Evolutionary conservation across 23 tunicate species (phyloP).

Genomic region (Styela clava): DNA sequence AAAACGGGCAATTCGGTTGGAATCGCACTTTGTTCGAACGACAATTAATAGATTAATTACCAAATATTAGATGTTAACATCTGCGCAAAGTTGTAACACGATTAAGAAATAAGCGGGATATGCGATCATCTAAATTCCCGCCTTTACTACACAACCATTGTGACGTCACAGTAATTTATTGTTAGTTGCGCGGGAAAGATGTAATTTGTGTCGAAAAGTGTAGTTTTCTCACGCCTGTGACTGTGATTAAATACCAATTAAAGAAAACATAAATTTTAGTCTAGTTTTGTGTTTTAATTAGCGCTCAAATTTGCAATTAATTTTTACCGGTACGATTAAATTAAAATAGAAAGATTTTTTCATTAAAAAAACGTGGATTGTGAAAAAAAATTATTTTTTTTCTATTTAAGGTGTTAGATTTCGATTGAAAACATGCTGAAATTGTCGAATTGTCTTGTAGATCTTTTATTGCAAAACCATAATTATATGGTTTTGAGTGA

Average conservation of each 20-base stretch:
- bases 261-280: background rate
- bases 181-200: background rate
- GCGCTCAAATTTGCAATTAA: background rate
- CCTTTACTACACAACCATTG: background rate
- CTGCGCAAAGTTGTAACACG: background rate
- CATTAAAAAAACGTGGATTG: no score
- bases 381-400: no score
- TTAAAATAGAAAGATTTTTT: no score
- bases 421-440: background rate
- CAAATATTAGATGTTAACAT: background rate
- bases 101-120: background rate
- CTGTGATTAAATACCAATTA: background rate
- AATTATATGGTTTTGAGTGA: background rate
- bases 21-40: no score
- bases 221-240: background rate
- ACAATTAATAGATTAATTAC: background rate
- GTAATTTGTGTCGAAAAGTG: background rate
- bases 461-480: background rate
- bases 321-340: background rate
- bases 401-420: no score
- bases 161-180: background rate
- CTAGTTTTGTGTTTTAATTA: background rate
- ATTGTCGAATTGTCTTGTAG: background rate
- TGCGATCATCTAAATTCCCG: background rate
- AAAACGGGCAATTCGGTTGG: no score